Evolutionary conservation across 2,113 vertebrate species (phyloP).

Genomic region (Ranitomeya variabilis): DNA sequence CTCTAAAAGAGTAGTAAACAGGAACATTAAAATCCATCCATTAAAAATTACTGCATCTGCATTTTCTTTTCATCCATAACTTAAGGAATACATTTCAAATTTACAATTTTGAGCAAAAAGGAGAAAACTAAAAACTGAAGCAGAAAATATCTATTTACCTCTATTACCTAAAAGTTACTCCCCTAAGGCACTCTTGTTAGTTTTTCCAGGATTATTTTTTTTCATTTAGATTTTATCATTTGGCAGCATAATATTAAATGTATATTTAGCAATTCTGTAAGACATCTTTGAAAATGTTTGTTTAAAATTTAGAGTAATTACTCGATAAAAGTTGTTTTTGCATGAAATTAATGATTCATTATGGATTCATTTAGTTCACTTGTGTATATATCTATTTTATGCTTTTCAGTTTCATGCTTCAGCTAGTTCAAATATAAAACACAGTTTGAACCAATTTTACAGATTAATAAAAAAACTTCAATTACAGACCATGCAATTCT

Average conservation of each 20-base stretch:
- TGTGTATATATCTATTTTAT: slow-evolving; percentile 8
- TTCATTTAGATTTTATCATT: neutral
- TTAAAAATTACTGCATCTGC: too few relatives aligned
- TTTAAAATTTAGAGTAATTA: neutral
- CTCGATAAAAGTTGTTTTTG: neutral
- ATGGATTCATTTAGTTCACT: slow-evolving; percentile 1
- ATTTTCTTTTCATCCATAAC: too few relatives aligned
- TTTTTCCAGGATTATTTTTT: neutral
- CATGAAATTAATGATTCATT: neutral
- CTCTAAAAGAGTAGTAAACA: too few relatives aligned
- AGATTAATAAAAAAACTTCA: neutral
- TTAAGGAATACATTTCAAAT: too few relatives aligned
- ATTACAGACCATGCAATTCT: neutral
- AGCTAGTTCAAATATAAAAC: neutral
- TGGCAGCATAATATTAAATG: neutral
- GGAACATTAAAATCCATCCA: too few relatives aligned
- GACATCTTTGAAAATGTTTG: neutral
- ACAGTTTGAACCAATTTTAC: neutral
- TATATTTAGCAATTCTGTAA: neutral
- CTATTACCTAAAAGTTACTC: neutral
- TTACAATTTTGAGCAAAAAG: neutral
- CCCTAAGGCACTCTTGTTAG: neutral
- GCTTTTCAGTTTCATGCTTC: neutral
- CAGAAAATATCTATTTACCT: neutral
- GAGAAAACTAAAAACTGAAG: neutral